Evolutionary conservation across 2,888 invertebrate genomes (phyloP), one percentile per base, ranked within the genome.

Genomic region (Tillus elongatus): DNA sequence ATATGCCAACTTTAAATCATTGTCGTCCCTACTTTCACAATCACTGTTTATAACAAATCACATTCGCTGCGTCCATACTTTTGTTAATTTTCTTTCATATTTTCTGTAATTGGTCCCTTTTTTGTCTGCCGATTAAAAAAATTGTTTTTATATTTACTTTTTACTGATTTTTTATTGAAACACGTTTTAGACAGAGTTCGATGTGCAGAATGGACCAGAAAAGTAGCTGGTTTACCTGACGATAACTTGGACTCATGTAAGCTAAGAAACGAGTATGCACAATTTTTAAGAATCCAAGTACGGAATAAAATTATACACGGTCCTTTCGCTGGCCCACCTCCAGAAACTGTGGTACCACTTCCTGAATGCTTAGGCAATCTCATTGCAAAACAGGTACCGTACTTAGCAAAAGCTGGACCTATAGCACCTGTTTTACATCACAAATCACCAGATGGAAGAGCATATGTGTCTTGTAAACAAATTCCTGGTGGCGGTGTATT

Each of bases 401-500:
- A 67, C 39, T 53, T 74, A 33, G 71, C 73, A 1, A 63, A 64
- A 47, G 61, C 67, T 24, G 73, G 73, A 2, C 72, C 72, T 1
- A 61, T 73, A 15, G 62, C 66, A 26, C 73, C 73, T 1, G 60
- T 70, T 30, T 50, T 73, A 33, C 64, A 63, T 24, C 71, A 72
- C 50, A 63, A 66, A 44, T 70, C 71, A 2, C 66, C 69, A 2
- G 73, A 74, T 51, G 73, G 73, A 15, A 61, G 68, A 40, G 72
- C 72, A 2, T 71, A 69, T 41, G 63, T 71, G 15, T 65, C 70
- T 1, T 65, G 69, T 2, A 69, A 69, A 49, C 69, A 69, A 51
- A 65, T 72, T 33, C 69, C 71, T 1, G 68, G 68, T 19, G 68
- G 70, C 19, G 73, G 73, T 10, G 64, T 73, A 4, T 63, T 73